Percentiles rank a stretch among this genome's conserved stretches.
Conservation (phyloP, 2,113 vertebrate genomes). For the Herpetotheres cachinnans region DNA sequence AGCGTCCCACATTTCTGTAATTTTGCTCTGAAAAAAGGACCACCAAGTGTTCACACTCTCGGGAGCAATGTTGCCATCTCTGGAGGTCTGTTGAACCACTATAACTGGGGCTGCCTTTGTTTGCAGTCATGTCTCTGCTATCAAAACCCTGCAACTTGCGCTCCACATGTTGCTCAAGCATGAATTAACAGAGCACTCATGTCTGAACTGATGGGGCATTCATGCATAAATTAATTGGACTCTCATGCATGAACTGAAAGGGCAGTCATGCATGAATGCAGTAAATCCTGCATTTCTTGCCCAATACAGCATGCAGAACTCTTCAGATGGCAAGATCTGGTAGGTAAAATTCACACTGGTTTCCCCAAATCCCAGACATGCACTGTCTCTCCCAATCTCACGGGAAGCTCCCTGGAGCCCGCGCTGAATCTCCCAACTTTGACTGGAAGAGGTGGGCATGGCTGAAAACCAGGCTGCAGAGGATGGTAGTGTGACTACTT, state of each 20-base stretch:
- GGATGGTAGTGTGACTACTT: background rate
- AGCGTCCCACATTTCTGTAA: background rate
- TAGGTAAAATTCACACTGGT: background rate
- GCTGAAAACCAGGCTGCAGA: background rate
- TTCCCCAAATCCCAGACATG: background rate
- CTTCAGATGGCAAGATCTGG: background rate
- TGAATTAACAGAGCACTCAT: background rate
- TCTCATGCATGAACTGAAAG: background rate
- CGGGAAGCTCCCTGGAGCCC: background rate
- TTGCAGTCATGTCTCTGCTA: background rate
- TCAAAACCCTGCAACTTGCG: background rate
- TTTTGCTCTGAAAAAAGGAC: background rate
- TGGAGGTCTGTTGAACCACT: background rate
- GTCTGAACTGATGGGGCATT: background rate
- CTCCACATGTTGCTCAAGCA: background rate
- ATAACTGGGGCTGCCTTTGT: background rate
- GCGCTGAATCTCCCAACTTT: background rate
- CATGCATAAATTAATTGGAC: background rate
- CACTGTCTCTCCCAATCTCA: rapidly evolving
- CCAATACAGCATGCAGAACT: background rate
- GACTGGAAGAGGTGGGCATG: background rate
- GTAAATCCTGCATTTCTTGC: background rate
- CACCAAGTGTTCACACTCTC: rapidly evolving
- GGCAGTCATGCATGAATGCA: background rate
- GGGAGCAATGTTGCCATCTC: background rate